Evolutionary conservation across 1,140 invertebrate species (phyloP).

Genomic region (Trachelipus rathkii): DNA sequence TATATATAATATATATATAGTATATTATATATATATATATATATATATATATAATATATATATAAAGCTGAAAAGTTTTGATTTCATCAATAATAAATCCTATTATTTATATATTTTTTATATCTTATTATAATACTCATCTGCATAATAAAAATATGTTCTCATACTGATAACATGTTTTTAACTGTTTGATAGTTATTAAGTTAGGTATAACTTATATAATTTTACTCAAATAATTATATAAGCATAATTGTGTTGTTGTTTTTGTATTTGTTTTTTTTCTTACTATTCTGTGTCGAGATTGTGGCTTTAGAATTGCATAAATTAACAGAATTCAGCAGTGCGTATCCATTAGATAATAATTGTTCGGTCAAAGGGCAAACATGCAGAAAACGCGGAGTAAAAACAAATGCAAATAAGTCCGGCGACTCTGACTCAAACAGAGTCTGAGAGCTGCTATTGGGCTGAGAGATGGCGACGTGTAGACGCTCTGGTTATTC

Average conservation of each 20-base stretch:
- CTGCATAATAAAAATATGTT: no score
- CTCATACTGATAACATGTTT: no score
- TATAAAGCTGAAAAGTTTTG: no score
- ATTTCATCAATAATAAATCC: no score
- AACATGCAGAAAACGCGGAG: conserved; percentile 3
- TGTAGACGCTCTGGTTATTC: not conserved
- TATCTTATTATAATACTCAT: no score
- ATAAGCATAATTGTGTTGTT: no score
- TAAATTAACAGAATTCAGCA: not conserved
- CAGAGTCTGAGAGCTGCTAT: conserved; percentile 7
- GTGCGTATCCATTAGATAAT: conserved; percentile 1
- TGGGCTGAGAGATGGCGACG: conserved; percentile 6
- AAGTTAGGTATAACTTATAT: no score
- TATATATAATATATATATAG: conserved; percentile 2
- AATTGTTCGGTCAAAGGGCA: not conserved
- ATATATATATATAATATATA: conserved; percentile 8
- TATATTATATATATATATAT: conserved; percentile 15
- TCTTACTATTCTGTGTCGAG: not conserved
- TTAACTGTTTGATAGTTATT: no score
- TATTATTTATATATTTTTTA: no score
- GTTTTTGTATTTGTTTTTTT: not conserved
- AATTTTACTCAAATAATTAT: no score
- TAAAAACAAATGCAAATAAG: conserved; percentile 4
- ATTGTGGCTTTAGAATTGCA: not conserved
- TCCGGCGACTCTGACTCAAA: not conserved